phyloP scores from a whole-genome alignment of 2,113 vertebrate genomes.

The Nansenia antarctica region DNA sequence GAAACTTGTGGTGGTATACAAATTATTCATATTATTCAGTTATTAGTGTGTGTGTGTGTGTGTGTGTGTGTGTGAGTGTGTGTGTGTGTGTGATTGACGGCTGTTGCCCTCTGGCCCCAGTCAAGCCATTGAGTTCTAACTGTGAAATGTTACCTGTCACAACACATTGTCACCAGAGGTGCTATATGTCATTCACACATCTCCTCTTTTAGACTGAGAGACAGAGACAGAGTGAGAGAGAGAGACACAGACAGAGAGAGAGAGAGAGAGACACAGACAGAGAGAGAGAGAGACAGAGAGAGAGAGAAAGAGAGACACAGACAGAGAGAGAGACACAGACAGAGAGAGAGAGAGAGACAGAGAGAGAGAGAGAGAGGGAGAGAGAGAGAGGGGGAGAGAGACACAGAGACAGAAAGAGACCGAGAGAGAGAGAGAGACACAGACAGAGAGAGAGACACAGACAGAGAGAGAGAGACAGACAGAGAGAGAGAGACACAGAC shows the following conservation, averaged over 20 bases:
- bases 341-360: neutral
- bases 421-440: too few species aligned
- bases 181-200: conserved; percentile 4
- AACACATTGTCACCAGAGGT: conserved; percentile 11
- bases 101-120: conserved; percentile 11
- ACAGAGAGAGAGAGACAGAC: neutral
- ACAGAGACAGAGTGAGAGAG: neutral
- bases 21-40: too few species aligned
- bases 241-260: neutral
- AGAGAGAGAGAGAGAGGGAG: neutral
- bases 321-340: neutral
- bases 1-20: too few species aligned
- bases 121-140: conserved; percentile 19
- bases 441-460: neutral
- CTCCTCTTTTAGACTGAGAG: neutral
- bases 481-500: too few species aligned
- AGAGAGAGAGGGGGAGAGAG: neutral
- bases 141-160: conserved; percentile 23
- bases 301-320: too few species aligned
- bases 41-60: neutral
- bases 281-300: neutral
- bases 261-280: neutral
- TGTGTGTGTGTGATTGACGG: neutral
- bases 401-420: too few species aligned
- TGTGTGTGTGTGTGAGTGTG: conserved; percentile 12